A percentile compares a stretch with the other conserved stretches of the same genome.
These are phyloP conservation scores for Chelidonichthys spinosus DNA, from an alignment of 2,797 vertebrate genomes.

Conservation along the genomic window DNA sequence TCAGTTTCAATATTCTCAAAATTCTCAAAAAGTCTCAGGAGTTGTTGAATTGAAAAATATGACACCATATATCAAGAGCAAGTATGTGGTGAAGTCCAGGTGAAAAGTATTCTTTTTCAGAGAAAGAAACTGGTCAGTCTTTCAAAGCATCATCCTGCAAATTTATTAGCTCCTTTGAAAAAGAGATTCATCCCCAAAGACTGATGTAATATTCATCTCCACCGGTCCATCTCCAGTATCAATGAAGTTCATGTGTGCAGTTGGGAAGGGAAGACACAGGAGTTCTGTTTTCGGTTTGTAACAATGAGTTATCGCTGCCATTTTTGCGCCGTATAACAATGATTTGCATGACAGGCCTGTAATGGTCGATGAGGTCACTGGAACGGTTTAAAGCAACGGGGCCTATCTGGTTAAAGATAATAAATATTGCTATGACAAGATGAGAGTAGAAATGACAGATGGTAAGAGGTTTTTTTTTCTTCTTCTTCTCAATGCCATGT, in stretches of 20 bases:
- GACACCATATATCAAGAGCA: conserved; percentile 30
- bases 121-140: conserved; percentile 9
- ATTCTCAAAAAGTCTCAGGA: neutral
- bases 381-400: conserved; percentile 57
- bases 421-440: conserved; percentile 70
- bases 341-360: conserved; percentile 68
- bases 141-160: conserved; percentile 39
- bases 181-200: conserved; percentile 51
- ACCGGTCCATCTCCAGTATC: conserved; percentile 24
- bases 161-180: conserved; percentile 60
- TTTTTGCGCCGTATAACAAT: conserved; percentile 49
- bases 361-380: conserved; percentile 66
- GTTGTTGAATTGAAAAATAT: conserved; percentile 33
- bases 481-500: conserved; percentile 50
- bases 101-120: conserved; percentile 47
- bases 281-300: conserved; percentile 49
- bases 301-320: conserved; percentile 50
- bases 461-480: conserved; percentile 43
- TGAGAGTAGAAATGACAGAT: conserved; percentile 67
- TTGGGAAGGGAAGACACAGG: conserved; percentile 34
- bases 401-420: conserved; percentile 59
- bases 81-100: conserved; percentile 27
- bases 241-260: conserved; percentile 62
- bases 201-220: conserved; percentile 47
- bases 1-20: neutral